Percentiles rank a stretch among this genome's conserved stretches.
phyloP scores from a whole-genome alignment of 92 coral and sea anemone species.

The Porites divaricata region DNA sequence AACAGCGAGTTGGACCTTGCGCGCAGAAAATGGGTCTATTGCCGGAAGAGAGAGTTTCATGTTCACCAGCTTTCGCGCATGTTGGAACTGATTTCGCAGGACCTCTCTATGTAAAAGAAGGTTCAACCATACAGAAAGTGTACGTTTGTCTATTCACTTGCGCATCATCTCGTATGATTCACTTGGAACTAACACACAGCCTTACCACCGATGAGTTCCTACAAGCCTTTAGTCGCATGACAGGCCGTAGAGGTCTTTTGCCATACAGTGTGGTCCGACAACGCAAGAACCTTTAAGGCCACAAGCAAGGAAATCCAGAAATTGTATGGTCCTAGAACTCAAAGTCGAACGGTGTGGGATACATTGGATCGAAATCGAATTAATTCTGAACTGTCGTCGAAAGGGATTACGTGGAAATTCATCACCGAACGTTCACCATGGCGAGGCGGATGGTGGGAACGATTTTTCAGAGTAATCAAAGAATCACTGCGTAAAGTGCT shows the following conservation, averaged over 20 bases:
- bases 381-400: constrained; percentile 22
- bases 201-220: constrained; percentile 41
- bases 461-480: constrained; percentile 29
- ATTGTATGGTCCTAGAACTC: constrained; percentile 4
- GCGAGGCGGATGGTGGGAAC: constrained; percentile 52
- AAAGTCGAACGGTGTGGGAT: constrained; percentile 19
- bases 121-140: constrained; percentile 13
- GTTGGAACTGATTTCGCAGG: constrained; percentile 53
- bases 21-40: constrained; percentile 25
- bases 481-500: too few relatives aligned
- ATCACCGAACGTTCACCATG: constrained; percentile 41
- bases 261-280: constrained; percentile 31
- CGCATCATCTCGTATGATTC: constrained; percentile 36
- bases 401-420: constrained; percentile 39
- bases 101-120: constrained; percentile 30
- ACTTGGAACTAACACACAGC: constrained; percentile 44
- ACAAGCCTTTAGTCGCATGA: constrained; percentile 32
- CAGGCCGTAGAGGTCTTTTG: constrained; percentile 15
- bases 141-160: constrained; percentile 51
- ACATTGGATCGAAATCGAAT: constrained; percentile 32
- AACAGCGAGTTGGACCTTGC: constrained; percentile 15
- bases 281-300: constrained; percentile 34
- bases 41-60: constrained; percentile 35
- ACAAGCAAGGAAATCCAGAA: constrained; percentile 21
- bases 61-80: constrained; percentile 25